Evolutionary conservation across 2,888 invertebrate species (phyloP).

Genomic region (Poecilobothrus nobilitatus): DNA sequence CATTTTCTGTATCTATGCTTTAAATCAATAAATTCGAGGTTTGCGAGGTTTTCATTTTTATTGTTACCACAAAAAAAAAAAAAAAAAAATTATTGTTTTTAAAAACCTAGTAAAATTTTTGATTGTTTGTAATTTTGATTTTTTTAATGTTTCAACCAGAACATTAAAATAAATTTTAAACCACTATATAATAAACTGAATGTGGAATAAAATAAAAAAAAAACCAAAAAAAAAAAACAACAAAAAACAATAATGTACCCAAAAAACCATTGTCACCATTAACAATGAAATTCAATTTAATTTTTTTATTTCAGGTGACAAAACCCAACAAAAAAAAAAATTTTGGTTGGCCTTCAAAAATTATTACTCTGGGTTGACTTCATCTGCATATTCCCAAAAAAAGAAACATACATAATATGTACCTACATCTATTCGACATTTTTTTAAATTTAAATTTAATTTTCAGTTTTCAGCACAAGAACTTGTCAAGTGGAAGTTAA

Average conservation of each 20-base stretch:
- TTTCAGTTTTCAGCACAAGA: background rate
- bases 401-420: background rate
- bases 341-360: background rate
- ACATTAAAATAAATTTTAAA: slow-evolving; percentile 3
- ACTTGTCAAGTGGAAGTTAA: background rate
- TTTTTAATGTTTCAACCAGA: background rate
- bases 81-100: too few relatives aligned
- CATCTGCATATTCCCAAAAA: background rate
- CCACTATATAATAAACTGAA: background rate
- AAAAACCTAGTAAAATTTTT: too few relatives aligned
- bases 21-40: too few relatives aligned
- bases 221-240: background rate
- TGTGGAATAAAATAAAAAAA: background rate
- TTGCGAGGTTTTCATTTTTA: too few relatives aligned
- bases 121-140: too few relatives aligned
- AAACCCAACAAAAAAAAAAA: background rate
- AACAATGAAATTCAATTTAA: slow-evolving; percentile 6
- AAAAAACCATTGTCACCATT: background rate
- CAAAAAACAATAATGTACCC: too few relatives aligned
- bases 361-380: background rate
- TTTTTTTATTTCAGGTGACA: background rate
- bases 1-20: too few relatives aligned
- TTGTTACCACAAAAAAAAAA: too few relatives aligned
- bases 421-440: background rate
- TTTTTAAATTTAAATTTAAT: background rate